Base-by-base conservation (phyloP, 2,888 invertebrate species). In the Thalpophila matura region DNA sequence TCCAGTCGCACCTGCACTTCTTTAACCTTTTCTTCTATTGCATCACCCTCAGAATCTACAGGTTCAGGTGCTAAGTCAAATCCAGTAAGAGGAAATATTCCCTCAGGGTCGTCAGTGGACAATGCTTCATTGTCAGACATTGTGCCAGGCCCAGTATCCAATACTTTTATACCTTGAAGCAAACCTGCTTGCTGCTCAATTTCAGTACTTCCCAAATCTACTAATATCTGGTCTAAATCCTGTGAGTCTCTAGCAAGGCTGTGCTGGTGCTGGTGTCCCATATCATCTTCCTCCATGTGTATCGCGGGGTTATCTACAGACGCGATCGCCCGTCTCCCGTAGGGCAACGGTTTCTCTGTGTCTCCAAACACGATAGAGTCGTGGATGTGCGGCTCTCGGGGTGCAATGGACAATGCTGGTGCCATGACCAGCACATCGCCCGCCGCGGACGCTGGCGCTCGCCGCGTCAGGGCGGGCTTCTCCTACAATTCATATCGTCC, bases 341-440 rank as follows among this genome's bases (percentile, higher is more conserved):
- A 86, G 73, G 85, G 76, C 55, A 74, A 58, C 42, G 81, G 76
- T 73, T 85, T 89, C 60, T 89, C 89, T 57, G 81, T 78, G 59
- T 87, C 87, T 74, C 84, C 84, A 69, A 85, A 77, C 78, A 86
- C 78, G 81, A 85, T 85, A 74, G 83, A 83, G 86, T 89, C 89
- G 82, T 83, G 89, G 80, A 84, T 78, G 80, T 81, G 85, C 76
- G 84, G 80, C 80, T 89, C 87, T 86, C 89, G 93, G 79, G 91
- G 94, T 86, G 95, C 92, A 96, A 98, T 97, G 90, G 98, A 97
- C 95, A 98, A 97, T 96, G 98, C 98, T 96, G 98, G 98, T 96
- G 98, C 98, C 98, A 98, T 98, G 96, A 97, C 96, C 97, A 96
- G 95, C 95, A 95, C 96, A 94, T 81, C 94, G 81, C 80, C 80